phyloP scores from a whole-genome alignment of 2,113 vertebrate species.

The Etia nguti region DNA sequence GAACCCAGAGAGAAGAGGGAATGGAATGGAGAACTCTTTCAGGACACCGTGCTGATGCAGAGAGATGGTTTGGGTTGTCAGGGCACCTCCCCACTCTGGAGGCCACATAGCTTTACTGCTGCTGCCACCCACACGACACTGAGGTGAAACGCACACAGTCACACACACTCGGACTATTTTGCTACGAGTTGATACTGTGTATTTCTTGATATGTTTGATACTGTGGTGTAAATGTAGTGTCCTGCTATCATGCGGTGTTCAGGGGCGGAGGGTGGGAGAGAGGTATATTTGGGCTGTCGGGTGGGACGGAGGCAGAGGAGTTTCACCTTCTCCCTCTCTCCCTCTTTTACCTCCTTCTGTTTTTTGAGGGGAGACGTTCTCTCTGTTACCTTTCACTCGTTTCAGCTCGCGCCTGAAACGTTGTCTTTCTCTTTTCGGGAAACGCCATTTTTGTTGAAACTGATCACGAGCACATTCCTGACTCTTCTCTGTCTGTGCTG shows the following conservation, averaged over 20 bases:
- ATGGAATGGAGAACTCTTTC: neutral
- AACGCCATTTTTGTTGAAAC: slow-evolving; percentile 24
- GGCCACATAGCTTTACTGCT: neutral
- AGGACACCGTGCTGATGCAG: neutral
- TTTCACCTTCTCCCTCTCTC: neutral
- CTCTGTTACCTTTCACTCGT: slow-evolving; percentile 5
- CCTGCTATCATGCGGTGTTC: slow-evolving; percentile 14
- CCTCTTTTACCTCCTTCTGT: slow-evolving; percentile 11
- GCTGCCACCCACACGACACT: neutral
- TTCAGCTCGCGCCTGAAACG: neutral
- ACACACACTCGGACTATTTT: slow-evolving; percentile 27
- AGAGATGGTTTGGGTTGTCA: neutral
- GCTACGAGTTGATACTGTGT: slow-evolving; percentile 42
- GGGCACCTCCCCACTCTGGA: neutral
- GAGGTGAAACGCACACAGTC: slow-evolving; percentile 4
- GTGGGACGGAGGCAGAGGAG: neutral
- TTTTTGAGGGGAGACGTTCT: neutral
- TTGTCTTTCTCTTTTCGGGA: neutral
- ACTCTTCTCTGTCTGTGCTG: slow-evolving; percentile 48
- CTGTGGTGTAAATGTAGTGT: slow-evolving; percentile 54
- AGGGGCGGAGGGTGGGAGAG: neutral
- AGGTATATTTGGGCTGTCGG: neutral
- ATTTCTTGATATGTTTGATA: slow-evolving; percentile 56
- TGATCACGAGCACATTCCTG: slow-evolving; percentile 76
- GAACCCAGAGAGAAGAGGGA: neutral